A percentile compares a stretch with the other conserved stretches of the same genome.
Conservation (phyloP, 2,113 vertebrate genomes). For the Burhinus bistriatus region DNA sequence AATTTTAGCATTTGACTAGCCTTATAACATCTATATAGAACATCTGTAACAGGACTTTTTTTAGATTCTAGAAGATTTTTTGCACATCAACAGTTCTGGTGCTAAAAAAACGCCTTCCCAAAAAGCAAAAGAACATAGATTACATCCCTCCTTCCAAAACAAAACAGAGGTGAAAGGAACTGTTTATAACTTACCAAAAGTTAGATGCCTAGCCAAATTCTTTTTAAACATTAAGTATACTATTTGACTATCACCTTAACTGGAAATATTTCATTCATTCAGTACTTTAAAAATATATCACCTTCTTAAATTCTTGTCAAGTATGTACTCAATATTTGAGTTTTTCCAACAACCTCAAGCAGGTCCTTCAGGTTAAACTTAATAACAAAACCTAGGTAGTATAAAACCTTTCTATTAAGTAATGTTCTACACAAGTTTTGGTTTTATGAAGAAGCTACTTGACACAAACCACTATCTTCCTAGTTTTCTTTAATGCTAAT, state of each 20-base stretch:
- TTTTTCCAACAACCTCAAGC: conserved; percentile 18
- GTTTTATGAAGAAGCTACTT: background rate
- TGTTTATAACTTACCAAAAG: background rate
- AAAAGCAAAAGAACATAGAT: background rate
- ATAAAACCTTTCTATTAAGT: background rate
- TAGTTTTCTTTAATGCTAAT: background rate
- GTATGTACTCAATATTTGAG: conserved; percentile 13
- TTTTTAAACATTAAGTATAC: conserved; percentile 40
- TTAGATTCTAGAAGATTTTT: background rate
- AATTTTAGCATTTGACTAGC: background rate
- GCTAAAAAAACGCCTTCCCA: background rate
- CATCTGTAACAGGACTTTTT: background rate
- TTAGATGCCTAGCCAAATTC: background rate
- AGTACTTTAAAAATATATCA: conserved; percentile 39
- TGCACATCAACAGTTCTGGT: background rate
- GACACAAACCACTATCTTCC: background rate
- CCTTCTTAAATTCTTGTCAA: conserved; percentile 60
- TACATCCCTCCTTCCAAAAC: background rate
- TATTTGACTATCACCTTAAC: conserved; percentile 32
- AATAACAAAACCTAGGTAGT: background rate
- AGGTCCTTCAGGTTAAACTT: conserved; percentile 18
- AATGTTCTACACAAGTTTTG: background rate
- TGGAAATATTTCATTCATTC: conserved; percentile 60
- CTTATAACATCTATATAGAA: background rate
- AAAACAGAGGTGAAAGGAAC: conserved; percentile 14